Percentiles rank a stretch among this genome's conserved stretches.
phyloP scores from a whole-genome alignment of 2,888 invertebrate species.

The Euplexia lucipara region DNA sequence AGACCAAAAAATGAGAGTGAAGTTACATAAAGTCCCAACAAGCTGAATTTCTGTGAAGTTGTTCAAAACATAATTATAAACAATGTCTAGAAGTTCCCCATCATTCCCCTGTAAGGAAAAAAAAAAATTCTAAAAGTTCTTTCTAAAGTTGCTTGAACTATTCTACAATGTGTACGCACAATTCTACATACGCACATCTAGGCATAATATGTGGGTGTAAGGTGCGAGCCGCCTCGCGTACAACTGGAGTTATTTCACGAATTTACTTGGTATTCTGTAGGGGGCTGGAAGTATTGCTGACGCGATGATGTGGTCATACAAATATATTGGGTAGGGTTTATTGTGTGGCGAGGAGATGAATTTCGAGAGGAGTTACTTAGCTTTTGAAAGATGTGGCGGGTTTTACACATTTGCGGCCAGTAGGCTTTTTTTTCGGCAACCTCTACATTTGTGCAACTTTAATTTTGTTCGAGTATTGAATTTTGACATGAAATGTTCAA shows the following conservation, averaged over 20 bases:
- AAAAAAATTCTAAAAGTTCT: too few relatives aligned
- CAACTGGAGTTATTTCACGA: constrained; percentile 22
- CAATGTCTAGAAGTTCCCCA: too few relatives aligned
- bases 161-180: constrained; percentile 6
- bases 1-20: too few relatives aligned
- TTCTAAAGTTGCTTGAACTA: background rate
- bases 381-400: too few relatives aligned
- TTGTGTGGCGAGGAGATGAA: background rate
- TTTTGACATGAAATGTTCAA: too few relatives aligned
- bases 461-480: too few relatives aligned
- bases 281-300: constrained; percentile 19
- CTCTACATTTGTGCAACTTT: background rate
- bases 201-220: constrained; percentile 6
- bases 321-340: constrained; percentile 28
- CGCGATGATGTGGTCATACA: constrained; percentile 1
- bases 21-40: too few relatives aligned
- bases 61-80: too few relatives aligned
- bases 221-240: constrained; percentile 17
- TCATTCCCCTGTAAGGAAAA: too few relatives aligned
- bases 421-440: too few relatives aligned
- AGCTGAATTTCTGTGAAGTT: too few relatives aligned
- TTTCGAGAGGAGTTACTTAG: background rate
- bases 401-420: too few relatives aligned
- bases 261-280: constrained; percentile 35
- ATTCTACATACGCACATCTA: background rate